Evolutionary conservation across 2,888 invertebrate species (phyloP), one percentile per base, ranked within the genome.

Genomic region (Brassicogethes aeneus): DNA sequence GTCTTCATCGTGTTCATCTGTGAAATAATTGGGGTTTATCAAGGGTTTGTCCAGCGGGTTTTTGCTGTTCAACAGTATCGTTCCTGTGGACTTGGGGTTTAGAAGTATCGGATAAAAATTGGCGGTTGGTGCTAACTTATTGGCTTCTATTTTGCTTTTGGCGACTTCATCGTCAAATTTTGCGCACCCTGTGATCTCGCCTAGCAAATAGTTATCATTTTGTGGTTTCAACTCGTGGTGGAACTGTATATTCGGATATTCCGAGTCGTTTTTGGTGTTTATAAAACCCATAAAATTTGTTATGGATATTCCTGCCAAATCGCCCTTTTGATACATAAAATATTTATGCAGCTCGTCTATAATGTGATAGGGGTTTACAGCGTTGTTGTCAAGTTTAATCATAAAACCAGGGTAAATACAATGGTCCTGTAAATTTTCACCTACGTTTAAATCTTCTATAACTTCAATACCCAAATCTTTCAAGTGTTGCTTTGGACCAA

Each of bases 21-120:
- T 59, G 16, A 85, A 70, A 60, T 82, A 84, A 53, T 81, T 80
- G 1, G 80, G 69, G 51, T 76, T 68, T 34, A 85, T 77, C 15
- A 70, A 52, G 0, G 83, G 82, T 39, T 73, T 65, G 3, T 78
- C 75, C 16, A 65, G 59, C 0, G 81, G 79, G 58, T 82, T 61
- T 1, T 60, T 63, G 1, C 75, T 74, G 32, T 61, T 60, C 10
- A 85, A 60, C 41, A 68, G 64, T 2, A 85, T 56, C 42, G 59
- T 59, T n/a, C 80, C 80, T 34, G 66, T 69, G 1, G 76, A 76
- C 59, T 72, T 70, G 0, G 75, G 75, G 32, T 56, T 57, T 1
- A 57, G 38, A 7, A 61, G n/a, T 3, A 46, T 44, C n/a, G 52
- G 44, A 14, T 39, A 7, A 2, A 58, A 34, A 3, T 15, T 32